Conservation (phyloP, 2,888 invertebrate species). For the Callimorpha dominula region DNA sequence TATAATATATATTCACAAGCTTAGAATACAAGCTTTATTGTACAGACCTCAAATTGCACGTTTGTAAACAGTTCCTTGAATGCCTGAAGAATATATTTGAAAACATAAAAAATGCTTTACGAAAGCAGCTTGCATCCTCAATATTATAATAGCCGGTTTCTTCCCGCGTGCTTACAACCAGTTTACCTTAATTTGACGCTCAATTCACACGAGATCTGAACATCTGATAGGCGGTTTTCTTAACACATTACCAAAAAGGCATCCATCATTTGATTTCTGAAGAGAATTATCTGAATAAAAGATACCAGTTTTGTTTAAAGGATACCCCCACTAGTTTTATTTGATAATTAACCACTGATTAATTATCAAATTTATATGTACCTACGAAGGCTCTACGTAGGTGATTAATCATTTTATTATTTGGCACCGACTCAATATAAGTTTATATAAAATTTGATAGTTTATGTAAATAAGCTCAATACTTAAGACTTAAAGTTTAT, state of each 20-base stretch:
- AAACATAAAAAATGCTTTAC: conserved; percentile 11
- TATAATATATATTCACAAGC: no score
- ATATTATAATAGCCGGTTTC: conserved; percentile 22
- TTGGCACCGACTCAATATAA: no score
- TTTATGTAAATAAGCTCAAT: no score
- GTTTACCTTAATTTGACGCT: conserved; percentile 21
- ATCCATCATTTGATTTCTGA: background rate
- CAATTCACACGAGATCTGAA: conserved; percentile 13
- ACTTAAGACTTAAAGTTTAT: no score
- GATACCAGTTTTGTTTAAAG: background rate
- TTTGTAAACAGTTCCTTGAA: no score
- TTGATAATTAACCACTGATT: no score
- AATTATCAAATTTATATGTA: no score
- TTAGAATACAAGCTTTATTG: no score
- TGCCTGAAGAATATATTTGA: background rate
- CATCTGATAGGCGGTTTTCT: conserved; percentile 20
- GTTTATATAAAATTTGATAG: no score
- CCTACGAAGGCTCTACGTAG: no score
- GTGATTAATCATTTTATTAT: no score
- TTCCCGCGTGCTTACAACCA: conserved; percentile 15
- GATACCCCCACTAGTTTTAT: background rate
- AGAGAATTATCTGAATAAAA: background rate
- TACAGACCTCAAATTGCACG: no score
- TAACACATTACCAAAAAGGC: background rate
- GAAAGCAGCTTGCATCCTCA: conserved; percentile 21